Base-by-base conservation (phyloP, 2,888 invertebrate genomes). In the Eristalis pertinax region DNA sequence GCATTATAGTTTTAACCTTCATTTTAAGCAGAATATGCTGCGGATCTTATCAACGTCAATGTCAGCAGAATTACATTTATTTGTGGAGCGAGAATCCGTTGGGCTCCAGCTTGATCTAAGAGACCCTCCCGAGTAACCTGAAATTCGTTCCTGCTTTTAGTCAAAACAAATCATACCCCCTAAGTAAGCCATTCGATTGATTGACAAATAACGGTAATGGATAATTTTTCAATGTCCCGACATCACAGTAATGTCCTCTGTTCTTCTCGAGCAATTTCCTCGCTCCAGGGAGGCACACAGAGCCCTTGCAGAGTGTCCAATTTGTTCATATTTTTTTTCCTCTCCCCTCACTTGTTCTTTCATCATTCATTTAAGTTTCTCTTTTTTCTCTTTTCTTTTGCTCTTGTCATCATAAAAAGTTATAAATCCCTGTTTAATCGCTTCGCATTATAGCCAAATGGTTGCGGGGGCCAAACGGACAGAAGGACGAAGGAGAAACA, bases 171-270 rank as follows among this genome's bases (percentile, higher is more conserved):
- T 1, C 41, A 1, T 11, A 15, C 13, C 41, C 13, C 41, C 43
- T n/a, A 43, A 4, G n/a, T n/a, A 15, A 0, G n/a, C 43, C 43
- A 43, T 43, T 43, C 5, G n/a, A 43, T 43, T 43, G 43, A 43
- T 43, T 43, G 43, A 43, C 43, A 43, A 67, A 22, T 32, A 32
- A 10, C 64, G 26, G 64, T 64, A 81, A 75, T 81, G 64, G 75
- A 70, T 75, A 75, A 81, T 75, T 81, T 81, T 65, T 81, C 75
- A 81, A 60, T 68, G 75, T 75, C 64, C 69, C 65, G 19, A n/a
- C 41, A 58, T 64, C 41, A 58, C 75, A 74, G 29, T 63, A 62
- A 80, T 63, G 63, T 50, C 19, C 50, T 19, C 5, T 4, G 19
- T 8, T 50, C 19, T 50, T 50, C 5, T 19, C 19, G 19, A 50